phyloP scores from a whole-genome alignment of 2,888 invertebrate genomes.

The Harmothoe impar region DNA sequence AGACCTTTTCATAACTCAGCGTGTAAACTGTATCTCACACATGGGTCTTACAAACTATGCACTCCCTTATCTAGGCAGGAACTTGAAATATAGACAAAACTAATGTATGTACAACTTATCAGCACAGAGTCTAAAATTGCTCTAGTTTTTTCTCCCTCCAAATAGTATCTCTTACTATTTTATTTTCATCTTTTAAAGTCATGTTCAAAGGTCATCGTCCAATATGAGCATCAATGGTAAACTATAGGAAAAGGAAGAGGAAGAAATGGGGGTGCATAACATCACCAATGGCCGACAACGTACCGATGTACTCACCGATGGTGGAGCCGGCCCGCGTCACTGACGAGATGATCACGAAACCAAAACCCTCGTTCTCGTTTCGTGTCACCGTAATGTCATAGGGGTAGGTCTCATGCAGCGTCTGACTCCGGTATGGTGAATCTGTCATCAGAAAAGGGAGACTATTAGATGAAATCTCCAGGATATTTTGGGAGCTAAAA shows the following conservation, averaged over 20 bases:
- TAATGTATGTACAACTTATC: too few relatives aligned
- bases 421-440: constrained; percentile 62
- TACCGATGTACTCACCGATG: constrained; percentile 78
- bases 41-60: too few relatives aligned
- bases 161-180: too few relatives aligned
- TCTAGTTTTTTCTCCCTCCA: too few relatives aligned
- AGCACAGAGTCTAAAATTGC: too few relatives aligned
- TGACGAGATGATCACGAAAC: constrained; percentile 97
- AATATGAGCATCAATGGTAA: not conserved
- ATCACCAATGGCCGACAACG: constrained; percentile 64
- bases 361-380: constrained; percentile 97
- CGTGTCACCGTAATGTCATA: constrained; percentile 96
- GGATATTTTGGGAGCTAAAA: too few relatives aligned
- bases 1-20: too few relatives aligned
- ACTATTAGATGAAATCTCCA: not conserved
- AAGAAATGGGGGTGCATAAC: constrained; percentile 56
- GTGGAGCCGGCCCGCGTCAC: constrained; percentile 82
- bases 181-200: too few relatives aligned
- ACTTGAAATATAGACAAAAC: too few relatives aligned
- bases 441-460: constrained; percentile 15
- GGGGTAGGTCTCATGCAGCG: constrained; percentile 85
- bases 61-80: too few relatives aligned
- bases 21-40: too few relatives aligned
- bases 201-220: too few relatives aligned
- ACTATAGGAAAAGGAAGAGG: constrained; percentile 19